Percentiles rank a stretch among this genome's conserved stretches.
These are phyloP conservation scores for Lasius platythorax DNA, from an alignment of 2,888 invertebrate genomes.

Conservation along the genomic window DNA sequence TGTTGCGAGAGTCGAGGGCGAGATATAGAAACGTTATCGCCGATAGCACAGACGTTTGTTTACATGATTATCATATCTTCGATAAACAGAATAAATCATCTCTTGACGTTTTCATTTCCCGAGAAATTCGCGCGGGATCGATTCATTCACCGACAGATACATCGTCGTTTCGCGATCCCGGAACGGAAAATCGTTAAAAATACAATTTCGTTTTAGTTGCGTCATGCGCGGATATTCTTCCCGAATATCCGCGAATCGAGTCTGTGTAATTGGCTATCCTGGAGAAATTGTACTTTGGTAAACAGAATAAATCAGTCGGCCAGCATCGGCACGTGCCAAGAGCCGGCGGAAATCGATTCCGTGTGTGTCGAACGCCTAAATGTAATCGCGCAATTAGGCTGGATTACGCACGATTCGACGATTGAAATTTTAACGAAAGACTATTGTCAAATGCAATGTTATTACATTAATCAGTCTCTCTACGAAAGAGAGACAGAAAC, in stretches of 20 bases:
- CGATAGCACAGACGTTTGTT: conserved; percentile 16
- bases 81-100: conserved; percentile 54
- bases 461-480: neutral
- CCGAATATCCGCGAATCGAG: conserved; percentile 13
- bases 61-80: conserved; percentile 41
- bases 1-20: neutral
- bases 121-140: conserved; percentile 38
- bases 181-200: conserved; percentile 45
- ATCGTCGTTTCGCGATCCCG: conserved; percentile 14
- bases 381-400: conserved; percentile 18
- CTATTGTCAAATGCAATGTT: neutral
- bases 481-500: neutral
- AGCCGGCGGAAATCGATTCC: conserved; percentile 33
- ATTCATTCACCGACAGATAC: conserved; percentile 25
- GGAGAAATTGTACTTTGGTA: conserved; percentile 44
- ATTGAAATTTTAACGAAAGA: neutral
- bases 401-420: conserved; percentile 5
- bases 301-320: conserved; percentile 54
- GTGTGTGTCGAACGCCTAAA: conserved; percentile 21
- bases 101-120: conserved; percentile 46
- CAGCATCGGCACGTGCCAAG: conserved; percentile 34
- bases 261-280: conserved; percentile 43
- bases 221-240: conserved; percentile 25
- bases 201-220: conserved; percentile 38
- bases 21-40: neutral